Percentiles rank a stretch among this genome's conserved stretches.
Evolutionary conservation across 2,888 invertebrate genomes (phyloP).

Genomic region (Zygaena filipendulae): DNA sequence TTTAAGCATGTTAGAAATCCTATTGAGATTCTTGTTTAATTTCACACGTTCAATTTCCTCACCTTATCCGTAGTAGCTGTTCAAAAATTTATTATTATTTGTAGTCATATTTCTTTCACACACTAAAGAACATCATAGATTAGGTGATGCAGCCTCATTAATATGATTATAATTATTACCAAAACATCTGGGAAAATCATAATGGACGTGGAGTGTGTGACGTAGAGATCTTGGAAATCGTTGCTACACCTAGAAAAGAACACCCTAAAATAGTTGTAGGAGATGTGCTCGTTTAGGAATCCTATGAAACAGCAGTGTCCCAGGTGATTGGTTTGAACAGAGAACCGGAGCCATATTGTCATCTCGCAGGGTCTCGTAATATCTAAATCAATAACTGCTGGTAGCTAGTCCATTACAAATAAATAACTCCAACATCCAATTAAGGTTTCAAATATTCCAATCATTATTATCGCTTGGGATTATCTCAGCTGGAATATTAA

Average conservation of each 20-base stretch:
- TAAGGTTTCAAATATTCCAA: constrained; percentile 59
- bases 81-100: constrained; percentile 65
- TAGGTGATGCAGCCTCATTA: constrained; percentile 55
- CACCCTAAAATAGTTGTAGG: constrained; percentile 59
- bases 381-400: constrained; percentile 48
- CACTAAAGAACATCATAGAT: constrained; percentile 61
- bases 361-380: constrained; percentile 39
- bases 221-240: constrained; percentile 42
- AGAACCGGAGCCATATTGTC: constrained; percentile 26
- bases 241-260: constrained; percentile 65
- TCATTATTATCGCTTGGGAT: constrained; percentile 54
- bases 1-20: constrained; percentile 35
- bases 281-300: constrained; percentile 28
- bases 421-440: constrained; percentile 59
- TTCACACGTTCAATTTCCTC: constrained; percentile 62
- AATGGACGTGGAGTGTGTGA: constrained; percentile 40
- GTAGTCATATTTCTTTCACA: constrained; percentile 58
- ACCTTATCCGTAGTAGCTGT: constrained; percentile 65
- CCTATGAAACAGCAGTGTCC: constrained; percentile 23
- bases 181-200: constrained; percentile 52
- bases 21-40: constrained; percentile 34
- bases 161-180: constrained; percentile 63
- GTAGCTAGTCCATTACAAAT: constrained; percentile 51
- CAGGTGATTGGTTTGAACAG: constrained; percentile 27
- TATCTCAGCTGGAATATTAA: constrained; percentile 69